Evolutionary conservation across 2,113 vertebrate genomes (phyloP), one percentile per base, ranked within the genome.

Genomic region (Piprites chloris): DNA sequence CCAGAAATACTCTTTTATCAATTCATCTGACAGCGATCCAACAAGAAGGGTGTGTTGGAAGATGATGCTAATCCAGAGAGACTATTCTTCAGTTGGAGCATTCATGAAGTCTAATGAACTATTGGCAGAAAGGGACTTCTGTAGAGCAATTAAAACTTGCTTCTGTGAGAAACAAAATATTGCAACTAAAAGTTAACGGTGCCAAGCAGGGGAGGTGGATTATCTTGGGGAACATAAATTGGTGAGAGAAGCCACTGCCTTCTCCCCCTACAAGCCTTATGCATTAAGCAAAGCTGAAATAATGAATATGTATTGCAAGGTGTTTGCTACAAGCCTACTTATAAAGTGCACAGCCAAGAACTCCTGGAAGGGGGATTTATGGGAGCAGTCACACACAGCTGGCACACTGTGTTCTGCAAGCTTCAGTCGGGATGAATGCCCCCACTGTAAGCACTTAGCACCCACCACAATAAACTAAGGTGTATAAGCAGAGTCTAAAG

Each of bases 291-390:
- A 88, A 92, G 92, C 90, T 3, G 14, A 69, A 76, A 71, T 93
- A 92, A 94, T 86, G 95, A 92, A 96, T 88, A 92, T 86, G 88
- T 87, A 90, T 92, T 7, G 79, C 95, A 96, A 95, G 94, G 96
- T 95, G 95, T 89, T 96, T 89, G 93, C 93, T 92, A 52, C 76
- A 47, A 96, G 79, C 80, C 83, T 76, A 9, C 89, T 86, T 92
- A 41, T 4, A 61, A 76, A 90, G 73, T 14, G 66, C 84, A 87
- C 56, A 87, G 93, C 56, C 66, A 87, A 62, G 85, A 84, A 37
- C 78, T 95, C 96, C 90, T 78, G 93, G 69, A 85, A 72, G 56
- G 72, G 87, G 72, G 90, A 92, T 93, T 92, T 94, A 92, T 33
- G 90, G 81, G 80, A 49, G 50, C 87, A 81, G 89, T 62, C 91